A percentile compares a stretch with the other conserved stretches of the same genome.
Evolutionary conservation across 2,113 vertebrate genomes (phyloP).

Genomic region (Semnornis frantzii): DNA sequence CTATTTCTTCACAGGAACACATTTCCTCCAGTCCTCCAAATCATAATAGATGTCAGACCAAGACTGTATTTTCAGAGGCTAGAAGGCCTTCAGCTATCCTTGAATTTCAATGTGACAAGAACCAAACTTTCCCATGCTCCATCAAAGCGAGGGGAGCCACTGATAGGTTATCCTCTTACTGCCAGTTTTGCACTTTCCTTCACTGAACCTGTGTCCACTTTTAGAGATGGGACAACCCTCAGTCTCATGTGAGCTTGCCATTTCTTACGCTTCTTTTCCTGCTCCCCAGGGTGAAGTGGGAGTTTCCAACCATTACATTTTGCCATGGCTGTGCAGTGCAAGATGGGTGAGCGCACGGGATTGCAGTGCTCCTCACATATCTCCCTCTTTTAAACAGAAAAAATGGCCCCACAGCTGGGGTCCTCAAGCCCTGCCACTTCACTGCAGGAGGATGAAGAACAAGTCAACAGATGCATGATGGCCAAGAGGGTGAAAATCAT

Average conservation of each 20-base stretch:
- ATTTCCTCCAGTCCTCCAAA: background rate
- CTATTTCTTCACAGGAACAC: background rate
- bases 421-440: conserved; percentile 58
- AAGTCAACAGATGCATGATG: conserved; percentile 82
- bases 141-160: fast-evolving
- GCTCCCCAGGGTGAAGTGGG: background rate
- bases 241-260: background rate
- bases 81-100: background rate
- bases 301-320: background rate
- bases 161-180: background rate
- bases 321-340: fast-evolving
- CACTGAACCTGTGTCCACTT: background rate
- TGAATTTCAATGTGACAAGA: background rate
- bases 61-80: background rate
- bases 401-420: conserved; percentile 82
- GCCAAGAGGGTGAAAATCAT: conserved; percentile 88
- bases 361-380: background rate
- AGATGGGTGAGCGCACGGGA: background rate
- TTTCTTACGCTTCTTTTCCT: background rate
- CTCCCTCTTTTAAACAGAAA: conserved; percentile 79
- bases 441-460: conserved; percentile 78
- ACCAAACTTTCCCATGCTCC: background rate
- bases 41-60: background rate
- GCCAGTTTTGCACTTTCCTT: background rate
- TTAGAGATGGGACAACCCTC: background rate